A percentile compares a stretch with the other conserved stretches of the same genome.
Conservation (phyloP, 1,140 invertebrate species). For the Riptortus pedestris region DNA sequence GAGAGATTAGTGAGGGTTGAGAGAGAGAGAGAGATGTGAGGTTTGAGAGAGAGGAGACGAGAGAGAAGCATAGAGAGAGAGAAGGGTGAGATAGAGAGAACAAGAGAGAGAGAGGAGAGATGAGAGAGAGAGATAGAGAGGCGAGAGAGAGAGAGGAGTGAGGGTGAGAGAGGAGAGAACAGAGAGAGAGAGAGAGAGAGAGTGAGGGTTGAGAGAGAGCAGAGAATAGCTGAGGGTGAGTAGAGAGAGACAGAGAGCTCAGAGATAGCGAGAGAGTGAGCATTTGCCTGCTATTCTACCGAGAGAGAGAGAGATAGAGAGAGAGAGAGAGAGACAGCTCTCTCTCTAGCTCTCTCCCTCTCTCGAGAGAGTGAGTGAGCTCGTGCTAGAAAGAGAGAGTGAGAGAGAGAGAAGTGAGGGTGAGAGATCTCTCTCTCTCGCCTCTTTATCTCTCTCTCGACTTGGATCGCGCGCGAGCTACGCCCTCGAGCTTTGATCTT, state of each 20-base stretch:
- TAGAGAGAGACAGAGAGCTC: background rate
- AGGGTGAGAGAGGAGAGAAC: no score
- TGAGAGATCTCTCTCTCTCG: no score
- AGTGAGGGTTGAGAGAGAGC: constrained; percentile 17
- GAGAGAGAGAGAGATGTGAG: background rate
- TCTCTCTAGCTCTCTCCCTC: no score
- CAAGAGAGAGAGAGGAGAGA: background rate
- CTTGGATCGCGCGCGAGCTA: no score
- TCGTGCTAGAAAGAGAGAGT: constrained; percentile 18
- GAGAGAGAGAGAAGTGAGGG: constrained; percentile 15
- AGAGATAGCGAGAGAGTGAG: no score
- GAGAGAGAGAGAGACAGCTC: constrained; percentile 21
- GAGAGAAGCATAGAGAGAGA: background rate
- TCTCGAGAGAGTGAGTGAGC: no score
- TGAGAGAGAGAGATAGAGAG: no score
- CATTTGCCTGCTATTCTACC: no score
- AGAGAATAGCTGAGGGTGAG: background rate
- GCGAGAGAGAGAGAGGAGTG: background rate
- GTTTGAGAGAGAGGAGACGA: background rate
- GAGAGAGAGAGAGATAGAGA: constrained; percentile 20
- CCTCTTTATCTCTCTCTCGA: no score
- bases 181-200: constrained; percentile 24
- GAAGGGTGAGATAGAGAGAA: background rate
- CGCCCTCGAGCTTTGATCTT: no score
- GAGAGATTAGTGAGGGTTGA: background rate